phyloP scores from a whole-genome alignment of 2,113 vertebrate genomes.

The Zapornia atra region DNA sequence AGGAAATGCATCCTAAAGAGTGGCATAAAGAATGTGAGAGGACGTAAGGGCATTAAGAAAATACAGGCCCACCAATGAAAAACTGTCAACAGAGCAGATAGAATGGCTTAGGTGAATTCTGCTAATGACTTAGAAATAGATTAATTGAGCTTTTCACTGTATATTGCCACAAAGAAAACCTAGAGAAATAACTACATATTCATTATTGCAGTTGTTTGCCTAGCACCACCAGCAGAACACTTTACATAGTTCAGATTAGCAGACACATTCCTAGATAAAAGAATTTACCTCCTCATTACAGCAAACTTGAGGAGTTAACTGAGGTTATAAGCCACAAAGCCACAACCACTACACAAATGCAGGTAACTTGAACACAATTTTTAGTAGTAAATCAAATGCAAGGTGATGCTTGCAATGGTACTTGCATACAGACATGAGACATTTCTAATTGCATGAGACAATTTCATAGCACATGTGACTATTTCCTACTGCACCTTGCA shows the following conservation, averaged over 20 bases:
- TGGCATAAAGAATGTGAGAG: not conserved
- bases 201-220: not conserved
- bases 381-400: not conserved
- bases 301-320: not conserved
- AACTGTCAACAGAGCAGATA: not conserved
- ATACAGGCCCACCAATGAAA: not conserved
- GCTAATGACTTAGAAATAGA: not conserved
- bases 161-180: not conserved
- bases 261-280: conserved; percentile 35
- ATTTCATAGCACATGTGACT: not conserved
- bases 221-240: not conserved
- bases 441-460: not conserved
- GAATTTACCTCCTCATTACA: not conserved
- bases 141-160: not conserved
- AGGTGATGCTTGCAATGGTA: not conserved
- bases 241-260: conserved; percentile 14
- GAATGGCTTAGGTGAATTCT: not conserved
- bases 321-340: conserved; percentile 41
- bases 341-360: not conserved
- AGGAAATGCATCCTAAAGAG: not conserved
- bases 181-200: not conserved
- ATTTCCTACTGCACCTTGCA: not conserved
- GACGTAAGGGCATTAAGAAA: not conserved
- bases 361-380: not conserved
- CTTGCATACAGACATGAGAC: not conserved